Evolutionary conservation across 2,797 vertebrate species (phyloP), one percentile per base, ranked within the genome.

Genomic region (Propithecus deckenii): DNA sequence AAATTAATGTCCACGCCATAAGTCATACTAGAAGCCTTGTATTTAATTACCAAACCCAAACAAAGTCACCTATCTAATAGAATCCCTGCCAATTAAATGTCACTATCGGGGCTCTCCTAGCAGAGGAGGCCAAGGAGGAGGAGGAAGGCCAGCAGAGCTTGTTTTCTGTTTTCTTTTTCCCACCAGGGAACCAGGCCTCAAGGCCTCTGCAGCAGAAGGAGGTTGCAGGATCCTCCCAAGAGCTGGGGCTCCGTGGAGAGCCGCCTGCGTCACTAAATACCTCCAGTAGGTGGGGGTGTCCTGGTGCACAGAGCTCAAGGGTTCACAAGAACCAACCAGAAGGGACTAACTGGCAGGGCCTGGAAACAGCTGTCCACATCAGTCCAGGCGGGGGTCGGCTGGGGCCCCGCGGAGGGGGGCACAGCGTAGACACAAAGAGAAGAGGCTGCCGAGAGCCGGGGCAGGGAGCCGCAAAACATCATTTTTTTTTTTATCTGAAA

Each of bases 241-340:
- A 86, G 97, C 96, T 91, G 79, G 89, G 2, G 79, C 96, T 97
- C 80, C 50, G n/a, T 11, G 84, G 30, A 79, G 89, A 96, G 61
- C 76, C 85, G 97, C 91, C 97, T 96, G 96, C 97, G 94, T 97
- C 97, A 98, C 98, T 98, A 86, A 98, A 97, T 98, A 88, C 98
- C 98, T 98, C 98, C 98, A 98, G 98, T 97, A 98, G 98, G 97
- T 98, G 98, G 98, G 97, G 98, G 97, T 98, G 80, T 98, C 97
- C 97, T 93, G 86, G 98, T 86, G 97, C 94, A 71, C 30, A 65
- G 93, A 96, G 89, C 86, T 88, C 83, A 91, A 97, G 91, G 81
- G 95, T 98, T 97, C 83, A 41, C 85, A 94, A 83, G 65, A 83
- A 80, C 76, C 92, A 83, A 78, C 76, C 92, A 84, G 72, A 97